Evolutionary conservation across 2,888 invertebrate species (phyloP).

Genomic region (Stictocephala bisonia): DNA sequence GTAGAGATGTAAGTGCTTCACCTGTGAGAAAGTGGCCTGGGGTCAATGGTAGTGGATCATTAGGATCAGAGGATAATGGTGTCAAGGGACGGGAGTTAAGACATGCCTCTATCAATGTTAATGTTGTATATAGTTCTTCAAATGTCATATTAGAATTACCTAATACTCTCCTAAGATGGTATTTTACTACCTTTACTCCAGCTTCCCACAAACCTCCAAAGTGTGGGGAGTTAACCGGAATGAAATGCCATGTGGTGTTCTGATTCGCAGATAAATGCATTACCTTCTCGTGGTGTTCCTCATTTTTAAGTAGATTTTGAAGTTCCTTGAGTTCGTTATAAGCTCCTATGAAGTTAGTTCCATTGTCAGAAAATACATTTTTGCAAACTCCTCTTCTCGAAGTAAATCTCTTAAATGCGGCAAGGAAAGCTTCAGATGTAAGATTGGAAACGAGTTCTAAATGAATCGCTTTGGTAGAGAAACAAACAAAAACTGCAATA

Average conservation of each 20-base stretch:
- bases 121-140: conserved; percentile 60
- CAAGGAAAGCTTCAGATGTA: conserved; percentile 60
- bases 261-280: conserved; percentile 39
- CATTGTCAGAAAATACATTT: conserved; percentile 61
- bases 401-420: conserved; percentile 60
- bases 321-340: conserved; percentile 4
- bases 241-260: conserved; percentile 44
- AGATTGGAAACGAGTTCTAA: conserved; percentile 60
- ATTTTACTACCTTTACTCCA: conserved; percentile 60
- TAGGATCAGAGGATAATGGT: background rate
- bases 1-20: conserved; percentile 20
- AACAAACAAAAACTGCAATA: conserved; percentile 59
- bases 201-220: conserved; percentile 61
- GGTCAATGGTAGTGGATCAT: background rate
- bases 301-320: background rate
- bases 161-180: conserved; percentile 57
- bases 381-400: conserved; percentile 57
- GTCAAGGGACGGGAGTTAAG: conserved; percentile 61
- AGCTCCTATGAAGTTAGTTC: conserved; percentile 61
- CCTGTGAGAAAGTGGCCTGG: conserved; percentile 39
- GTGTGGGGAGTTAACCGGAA: conserved; percentile 58
- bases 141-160: conserved; percentile 57
- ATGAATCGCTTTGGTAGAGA: conserved; percentile 60
- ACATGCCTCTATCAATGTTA: conserved; percentile 61
- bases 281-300: background rate